Evolutionary conservation across 2,888 invertebrate species (phyloP).

Genomic region (Philereme vetulata): DNA sequence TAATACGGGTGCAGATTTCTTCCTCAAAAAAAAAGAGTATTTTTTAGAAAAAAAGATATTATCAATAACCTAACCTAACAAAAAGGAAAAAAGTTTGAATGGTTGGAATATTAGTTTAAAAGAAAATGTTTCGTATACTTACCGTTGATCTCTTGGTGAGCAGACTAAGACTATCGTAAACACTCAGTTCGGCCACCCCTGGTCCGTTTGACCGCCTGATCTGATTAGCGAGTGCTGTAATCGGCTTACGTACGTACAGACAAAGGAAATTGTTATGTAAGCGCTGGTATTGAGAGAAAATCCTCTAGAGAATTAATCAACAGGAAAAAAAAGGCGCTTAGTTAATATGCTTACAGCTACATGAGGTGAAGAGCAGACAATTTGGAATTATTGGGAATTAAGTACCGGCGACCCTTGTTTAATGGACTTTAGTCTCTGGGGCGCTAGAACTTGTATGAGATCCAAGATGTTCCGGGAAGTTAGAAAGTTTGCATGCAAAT

Average conservation of each 20-base stretch:
- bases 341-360: conserved; percentile 1
- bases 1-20: too few species aligned
- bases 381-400: background rate
- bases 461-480: too few species aligned
- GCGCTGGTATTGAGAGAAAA: conserved; percentile 28
- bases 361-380: background rate
- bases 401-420: background rate
- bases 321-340: conserved; percentile 11
- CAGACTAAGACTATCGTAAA: too few species aligned
- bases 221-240: conserved; percentile 36
- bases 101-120: too few species aligned
- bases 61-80: too few species aligned
- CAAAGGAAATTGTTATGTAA: conserved; percentile 30
- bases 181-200: background rate
- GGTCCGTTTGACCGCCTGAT: conserved; percentile 41
- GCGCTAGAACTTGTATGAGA: too few species aligned
- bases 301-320: conserved; percentile 30
- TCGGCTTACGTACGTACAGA: conserved; percentile 28
- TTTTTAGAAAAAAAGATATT: too few species aligned
- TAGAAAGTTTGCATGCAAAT: too few species aligned
- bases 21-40: too few species aligned
- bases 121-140: too few species aligned
- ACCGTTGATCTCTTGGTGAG: too few species aligned
- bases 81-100: too few species aligned
- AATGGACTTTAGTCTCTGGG: background rate